phyloP scores from a whole-genome alignment of 2,797 vertebrate species.

The Dicrostonyx torquatus region DNA sequence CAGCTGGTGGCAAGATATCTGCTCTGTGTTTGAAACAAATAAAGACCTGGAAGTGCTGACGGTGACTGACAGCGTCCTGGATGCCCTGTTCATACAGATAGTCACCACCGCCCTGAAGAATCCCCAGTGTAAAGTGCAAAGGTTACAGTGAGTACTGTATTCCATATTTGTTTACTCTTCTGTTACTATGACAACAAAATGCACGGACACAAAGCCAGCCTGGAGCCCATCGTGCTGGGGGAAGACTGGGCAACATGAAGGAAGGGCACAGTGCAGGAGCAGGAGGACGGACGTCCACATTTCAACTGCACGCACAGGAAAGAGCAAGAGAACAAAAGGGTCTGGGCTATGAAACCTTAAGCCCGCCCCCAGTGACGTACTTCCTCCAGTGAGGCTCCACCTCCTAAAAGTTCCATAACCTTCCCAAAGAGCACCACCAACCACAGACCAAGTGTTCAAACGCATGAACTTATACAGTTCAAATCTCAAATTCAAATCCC shows the following conservation, averaged over 20 bases:
- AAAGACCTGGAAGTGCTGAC: background rate
- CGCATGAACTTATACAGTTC: background rate
- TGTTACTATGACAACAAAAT: background rate
- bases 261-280: background rate
- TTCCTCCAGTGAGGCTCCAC: background rate
- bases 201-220: background rate
- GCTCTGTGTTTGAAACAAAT: background rate
- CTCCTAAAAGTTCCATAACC: background rate
- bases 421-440: background rate
- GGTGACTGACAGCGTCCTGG: accelerated
- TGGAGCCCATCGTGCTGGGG: background rate
- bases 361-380: background rate
- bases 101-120: background rate
- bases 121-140: background rate
- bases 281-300: background rate
- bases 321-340: background rate
- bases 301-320: background rate
- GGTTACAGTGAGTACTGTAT: background rate
- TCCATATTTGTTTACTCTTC: background rate
- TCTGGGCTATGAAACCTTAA: background rate
- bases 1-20: constrained; percentile 32
- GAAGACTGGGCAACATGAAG: background rate
- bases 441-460: background rate
- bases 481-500: background rate
- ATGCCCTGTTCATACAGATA: accelerated